Evolutionary conservation across 2,888 invertebrate genomes (phyloP).

Genomic region (Drosophila acutilabella): DNA sequence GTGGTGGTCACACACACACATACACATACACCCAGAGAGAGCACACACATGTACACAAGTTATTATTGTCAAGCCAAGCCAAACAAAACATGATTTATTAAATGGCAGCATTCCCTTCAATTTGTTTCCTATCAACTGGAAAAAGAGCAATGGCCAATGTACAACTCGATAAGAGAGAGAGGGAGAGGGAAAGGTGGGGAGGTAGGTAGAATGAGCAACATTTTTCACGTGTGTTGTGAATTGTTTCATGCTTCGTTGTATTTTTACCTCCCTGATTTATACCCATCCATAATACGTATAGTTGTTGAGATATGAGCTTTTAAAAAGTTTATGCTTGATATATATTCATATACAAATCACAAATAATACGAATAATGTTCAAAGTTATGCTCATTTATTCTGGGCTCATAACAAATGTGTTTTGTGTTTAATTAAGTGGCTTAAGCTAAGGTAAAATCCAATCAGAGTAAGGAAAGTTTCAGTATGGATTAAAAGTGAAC

Average conservation of each 20-base stretch:
- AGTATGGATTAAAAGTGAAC: too few species aligned
- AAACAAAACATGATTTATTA: constrained; percentile 80
- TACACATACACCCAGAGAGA: constrained; percentile 58
- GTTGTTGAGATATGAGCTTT: constrained; percentile 68
- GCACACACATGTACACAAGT: constrained; percentile 66
- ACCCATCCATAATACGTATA: constrained; percentile 30
- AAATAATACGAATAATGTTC: constrained; percentile 49
- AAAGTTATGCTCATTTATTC: constrained; percentile 46
- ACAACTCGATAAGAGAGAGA: constrained; percentile 7
- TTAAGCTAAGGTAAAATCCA: neutral
- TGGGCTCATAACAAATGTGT: constrained; percentile 38
- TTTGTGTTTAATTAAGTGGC: constrained; percentile 29
- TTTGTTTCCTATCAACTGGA: constrained; percentile 81
- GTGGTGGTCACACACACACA: constrained; percentile 31
- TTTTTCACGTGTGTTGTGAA: constrained; percentile 63
- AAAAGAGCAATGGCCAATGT: constrained; percentile 68
- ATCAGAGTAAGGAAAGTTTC: too few species aligned
- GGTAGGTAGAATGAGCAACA: constrained; percentile 11
- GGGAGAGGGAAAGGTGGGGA: neutral
- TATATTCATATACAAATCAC: constrained; percentile 56
- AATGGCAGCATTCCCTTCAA: constrained; percentile 80
- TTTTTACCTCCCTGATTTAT: neutral
- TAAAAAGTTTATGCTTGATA: constrained; percentile 59
- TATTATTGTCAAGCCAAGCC: constrained; percentile 79
- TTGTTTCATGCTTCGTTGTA: constrained; percentile 49